Evolutionary conservation across 2,888 invertebrate genomes (phyloP).

Genomic region (Antheraea assamensis): DNA sequence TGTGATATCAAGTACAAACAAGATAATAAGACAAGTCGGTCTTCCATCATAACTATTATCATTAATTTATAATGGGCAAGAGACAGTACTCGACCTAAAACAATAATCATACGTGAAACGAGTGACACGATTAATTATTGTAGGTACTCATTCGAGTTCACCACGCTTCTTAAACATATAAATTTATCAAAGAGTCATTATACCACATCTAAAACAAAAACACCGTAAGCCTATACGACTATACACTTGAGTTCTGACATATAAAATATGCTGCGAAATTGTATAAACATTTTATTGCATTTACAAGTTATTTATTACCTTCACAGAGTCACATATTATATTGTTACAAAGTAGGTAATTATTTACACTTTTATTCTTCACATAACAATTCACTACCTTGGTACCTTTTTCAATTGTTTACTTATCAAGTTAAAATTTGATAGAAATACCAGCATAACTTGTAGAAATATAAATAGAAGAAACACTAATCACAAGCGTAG

Average conservation of each 20-base stretch:
- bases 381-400: background rate
- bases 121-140: constrained; percentile 6
- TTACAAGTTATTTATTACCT: background rate
- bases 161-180: background rate
- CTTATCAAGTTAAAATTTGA: background rate
- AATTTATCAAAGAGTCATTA: background rate
- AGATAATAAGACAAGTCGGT: constrained; percentile 57
- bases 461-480: background rate
- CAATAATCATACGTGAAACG: constrained; percentile 18
- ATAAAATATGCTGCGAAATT: background rate
- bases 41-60: constrained; percentile 64
- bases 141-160: constrained; percentile 5
- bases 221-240: background rate
- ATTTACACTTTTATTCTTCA: background rate
- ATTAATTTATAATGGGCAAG: constrained; percentile 57
- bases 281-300: background rate
- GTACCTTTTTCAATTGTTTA: background rate
- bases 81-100: constrained; percentile 63
- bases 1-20: constrained; percentile 63
- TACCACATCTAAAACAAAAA: background rate
- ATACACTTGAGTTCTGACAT: background rate
- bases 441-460: background rate
- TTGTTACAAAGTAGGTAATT: background rate
- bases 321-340: background rate
- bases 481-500: background rate